These are phyloP conservation scores for Plecotus auritus DNA, from an alignment of 2,113 vertebrate genomes.

Conservation along the genomic window DNA sequence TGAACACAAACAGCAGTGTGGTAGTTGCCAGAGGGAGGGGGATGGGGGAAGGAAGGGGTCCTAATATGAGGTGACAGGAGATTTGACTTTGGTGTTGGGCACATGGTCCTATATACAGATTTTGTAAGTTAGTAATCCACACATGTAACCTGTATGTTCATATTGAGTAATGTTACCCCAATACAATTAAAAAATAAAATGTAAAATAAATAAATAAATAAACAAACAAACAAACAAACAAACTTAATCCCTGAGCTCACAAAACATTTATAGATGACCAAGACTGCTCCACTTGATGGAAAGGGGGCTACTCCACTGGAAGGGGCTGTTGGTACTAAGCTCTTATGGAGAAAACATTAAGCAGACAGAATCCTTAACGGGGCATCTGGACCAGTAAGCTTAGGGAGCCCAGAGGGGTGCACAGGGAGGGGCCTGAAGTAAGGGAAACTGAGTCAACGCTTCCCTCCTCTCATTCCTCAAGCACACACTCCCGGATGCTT, in stretches of 20 bases:
- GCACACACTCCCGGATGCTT: not conserved
- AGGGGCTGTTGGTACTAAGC: not conserved
- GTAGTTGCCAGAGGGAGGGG: too few relatives aligned
- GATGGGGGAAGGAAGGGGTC: too few relatives aligned
- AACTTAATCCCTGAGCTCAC: not conserved
- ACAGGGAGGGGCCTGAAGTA: not conserved
- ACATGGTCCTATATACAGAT: too few relatives aligned
- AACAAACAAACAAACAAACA: too few relatives aligned
- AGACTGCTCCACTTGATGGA: not conserved
- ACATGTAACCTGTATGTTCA: too few relatives aligned
- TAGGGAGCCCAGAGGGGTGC: not conserved
- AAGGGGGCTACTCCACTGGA: not conserved
- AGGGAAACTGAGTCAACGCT: not conserved
- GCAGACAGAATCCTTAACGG: not conserved
- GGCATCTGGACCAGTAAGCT: not conserved
- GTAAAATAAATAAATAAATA: too few relatives aligned
- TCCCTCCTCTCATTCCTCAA: not conserved
- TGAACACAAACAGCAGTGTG: too few relatives aligned
- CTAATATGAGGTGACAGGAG: too few relatives aligned
- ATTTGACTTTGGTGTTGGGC: too few relatives aligned
- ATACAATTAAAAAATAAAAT: too few relatives aligned
- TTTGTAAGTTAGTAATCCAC: too few relatives aligned
- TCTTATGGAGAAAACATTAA: not conserved
- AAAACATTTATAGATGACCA: not conserved
- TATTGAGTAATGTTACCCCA: too few relatives aligned